A percentile compares a stretch with the other conserved stretches of the same genome.
Conservation (phyloP, 2,888 invertebrate species). For the Bembecia ichneumoniformis region DNA sequence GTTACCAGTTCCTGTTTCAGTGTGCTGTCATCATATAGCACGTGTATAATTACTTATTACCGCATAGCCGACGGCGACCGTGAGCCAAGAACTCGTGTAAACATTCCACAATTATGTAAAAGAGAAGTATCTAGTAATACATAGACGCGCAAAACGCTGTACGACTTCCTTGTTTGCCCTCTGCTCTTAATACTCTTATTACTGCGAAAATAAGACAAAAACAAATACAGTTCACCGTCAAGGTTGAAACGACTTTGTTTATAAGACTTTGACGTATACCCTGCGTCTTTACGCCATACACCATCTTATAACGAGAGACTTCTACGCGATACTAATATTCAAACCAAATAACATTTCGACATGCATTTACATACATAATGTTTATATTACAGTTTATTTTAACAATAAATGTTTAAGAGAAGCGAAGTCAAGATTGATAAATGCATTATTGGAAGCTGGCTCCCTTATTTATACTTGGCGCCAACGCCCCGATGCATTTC, state of each 20-base stretch:
- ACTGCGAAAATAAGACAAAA: conserved; percentile 50
- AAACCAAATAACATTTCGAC: too few relatives aligned
- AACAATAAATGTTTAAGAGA: too few relatives aligned
- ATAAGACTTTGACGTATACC: conserved; percentile 29
- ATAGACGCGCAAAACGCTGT: conserved; percentile 34
- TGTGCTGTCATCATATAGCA: conserved; percentile 6
- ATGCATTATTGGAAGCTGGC: too few relatives aligned
- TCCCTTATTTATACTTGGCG: too few relatives aligned
- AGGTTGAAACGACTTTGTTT: conserved; percentile 61
- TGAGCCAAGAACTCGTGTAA: conserved; percentile 39
- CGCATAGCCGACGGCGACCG: conserved; percentile 20
- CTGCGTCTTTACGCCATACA: too few relatives aligned
- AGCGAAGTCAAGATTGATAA: too few relatives aligned
- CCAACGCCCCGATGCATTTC: too few relatives aligned
- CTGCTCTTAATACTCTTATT: conserved; percentile 54
- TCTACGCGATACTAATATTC: too few relatives aligned
- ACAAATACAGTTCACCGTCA: conserved; percentile 50
- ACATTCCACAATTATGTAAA: conserved; percentile 29
- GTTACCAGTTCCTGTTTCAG: neutral
- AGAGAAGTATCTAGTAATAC: neutral
- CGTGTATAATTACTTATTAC: conserved; percentile 3
- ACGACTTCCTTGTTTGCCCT: conserved; percentile 61
- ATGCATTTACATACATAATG: too few relatives aligned
- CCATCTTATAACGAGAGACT: too few relatives aligned
- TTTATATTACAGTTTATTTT: too few relatives aligned